A percentile compares a stretch with the other conserved stretches of the same genome.
Conservation (phyloP, 2,113 vertebrate species). For the Sciurus niger region DNA sequence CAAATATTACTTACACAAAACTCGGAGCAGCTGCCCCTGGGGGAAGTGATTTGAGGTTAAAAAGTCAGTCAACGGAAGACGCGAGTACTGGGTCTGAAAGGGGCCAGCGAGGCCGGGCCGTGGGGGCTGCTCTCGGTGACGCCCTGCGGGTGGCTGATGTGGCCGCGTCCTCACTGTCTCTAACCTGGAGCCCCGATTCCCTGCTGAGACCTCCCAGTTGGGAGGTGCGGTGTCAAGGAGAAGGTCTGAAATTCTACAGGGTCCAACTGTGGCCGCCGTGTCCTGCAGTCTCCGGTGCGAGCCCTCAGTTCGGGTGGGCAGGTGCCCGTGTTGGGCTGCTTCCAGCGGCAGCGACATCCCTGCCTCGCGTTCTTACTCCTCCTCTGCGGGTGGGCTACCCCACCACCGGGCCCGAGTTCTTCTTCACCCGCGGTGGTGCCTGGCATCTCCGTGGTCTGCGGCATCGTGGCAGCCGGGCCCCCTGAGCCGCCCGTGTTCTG, state of each 20-base stretch:
- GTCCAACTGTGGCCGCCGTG: background rate
- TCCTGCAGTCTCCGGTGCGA: background rate
- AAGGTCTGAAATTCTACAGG: background rate
- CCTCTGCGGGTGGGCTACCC: rapidly evolving
- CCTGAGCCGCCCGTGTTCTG: background rate
- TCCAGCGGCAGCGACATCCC: background rate
- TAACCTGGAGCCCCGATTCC: rapidly evolving
- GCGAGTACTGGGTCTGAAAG: background rate
- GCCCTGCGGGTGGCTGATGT: rapidly evolving
- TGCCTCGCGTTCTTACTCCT: background rate
- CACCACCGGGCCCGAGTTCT: background rate
- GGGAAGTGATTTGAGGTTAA: background rate
- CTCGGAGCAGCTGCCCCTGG: background rate
- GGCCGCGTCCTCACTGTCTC: background rate
- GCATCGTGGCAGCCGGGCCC: no score
- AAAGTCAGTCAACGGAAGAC: background rate
- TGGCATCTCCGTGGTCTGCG: background rate
- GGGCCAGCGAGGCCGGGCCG: background rate
- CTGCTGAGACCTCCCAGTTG: no score
- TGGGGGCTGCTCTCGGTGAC: background rate
- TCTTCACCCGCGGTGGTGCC: background rate
- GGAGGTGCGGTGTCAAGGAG: background rate
- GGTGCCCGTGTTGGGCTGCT: background rate
- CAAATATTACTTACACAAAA: background rate
- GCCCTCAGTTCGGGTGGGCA: background rate